Evolutionary conservation across 2,888 invertebrate species (phyloP).

Genomic region (Drosophila ezoana): DNA sequence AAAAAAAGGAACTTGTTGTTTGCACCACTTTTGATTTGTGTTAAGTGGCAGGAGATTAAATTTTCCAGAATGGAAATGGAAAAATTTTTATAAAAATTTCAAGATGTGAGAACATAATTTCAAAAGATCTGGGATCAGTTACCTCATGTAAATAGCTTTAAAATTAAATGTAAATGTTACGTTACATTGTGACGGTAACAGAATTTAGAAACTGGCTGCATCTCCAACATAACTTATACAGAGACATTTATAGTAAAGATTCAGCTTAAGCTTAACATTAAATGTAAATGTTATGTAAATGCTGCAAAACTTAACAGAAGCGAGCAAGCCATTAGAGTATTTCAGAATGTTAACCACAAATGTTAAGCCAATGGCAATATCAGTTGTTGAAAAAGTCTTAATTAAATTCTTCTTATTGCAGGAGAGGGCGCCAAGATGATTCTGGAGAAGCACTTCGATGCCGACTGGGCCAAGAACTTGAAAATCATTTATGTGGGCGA

Average conservation of each 20-base stretch:
- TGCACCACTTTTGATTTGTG: slow-evolving; percentile 27
- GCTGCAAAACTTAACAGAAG: too few relatives aligned
- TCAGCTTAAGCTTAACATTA: too few relatives aligned
- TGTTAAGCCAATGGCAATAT: background rate
- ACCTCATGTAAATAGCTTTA: background rate
- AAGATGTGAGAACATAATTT: background rate
- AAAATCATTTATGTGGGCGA: slow-evolving; percentile 94
- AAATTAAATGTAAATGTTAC: too few relatives aligned
- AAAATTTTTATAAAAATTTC: background rate
- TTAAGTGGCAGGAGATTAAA: slow-evolving; percentile 18
- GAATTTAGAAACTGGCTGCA: too few relatives aligned
- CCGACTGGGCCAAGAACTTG: slow-evolving; percentile 91
- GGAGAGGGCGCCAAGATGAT: slow-evolving; percentile 91
- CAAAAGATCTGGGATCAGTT: background rate
- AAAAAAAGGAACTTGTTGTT: slow-evolving; percentile 24
- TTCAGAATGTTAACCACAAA: background rate
- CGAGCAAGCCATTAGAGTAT: too few relatives aligned
- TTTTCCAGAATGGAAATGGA: slow-evolving; percentile 37
- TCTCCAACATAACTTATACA: too few relatives aligned
- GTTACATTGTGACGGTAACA: too few relatives aligned
- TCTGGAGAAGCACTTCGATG: slow-evolving; percentile 90
- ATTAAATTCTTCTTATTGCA: slow-evolving; percentile 35
- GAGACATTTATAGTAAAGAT: too few relatives aligned
- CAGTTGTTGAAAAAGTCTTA: background rate
- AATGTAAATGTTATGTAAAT: too few relatives aligned